Evolutionary conservation across 1,140 invertebrate genomes (phyloP).

Genomic region (Drosophila ambigua): DNA sequence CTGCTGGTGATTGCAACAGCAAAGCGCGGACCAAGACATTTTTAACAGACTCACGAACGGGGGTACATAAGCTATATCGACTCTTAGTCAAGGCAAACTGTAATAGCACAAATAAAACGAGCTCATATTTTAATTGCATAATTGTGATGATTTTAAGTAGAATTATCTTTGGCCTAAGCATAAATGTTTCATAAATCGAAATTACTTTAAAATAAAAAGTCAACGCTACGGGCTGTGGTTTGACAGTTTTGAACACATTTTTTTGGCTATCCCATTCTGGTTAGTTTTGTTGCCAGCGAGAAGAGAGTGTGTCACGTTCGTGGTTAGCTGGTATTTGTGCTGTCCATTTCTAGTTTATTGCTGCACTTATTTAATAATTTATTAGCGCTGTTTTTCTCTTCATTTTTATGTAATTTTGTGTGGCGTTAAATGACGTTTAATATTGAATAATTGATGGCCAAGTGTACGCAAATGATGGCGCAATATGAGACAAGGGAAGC

Average conservation of each 20-base stretch:
- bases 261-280: no score
- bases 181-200: no score
- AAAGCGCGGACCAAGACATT: conserved; percentile 37
- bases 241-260: no score
- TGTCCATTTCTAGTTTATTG: conserved; percentile 46
- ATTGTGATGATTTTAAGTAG: no score
- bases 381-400: conserved; percentile 54
- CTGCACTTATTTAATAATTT: conserved; percentile 74
- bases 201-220: no score
- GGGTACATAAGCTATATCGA: conserved; percentile 12
- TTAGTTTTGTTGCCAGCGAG: no score
- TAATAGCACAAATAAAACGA: no score
- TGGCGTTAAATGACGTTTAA: conserved; percentile 44
- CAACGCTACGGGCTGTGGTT: no score
- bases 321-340: background rate
- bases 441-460: conserved; percentile 75
- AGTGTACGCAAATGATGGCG: conserved; percentile 65
- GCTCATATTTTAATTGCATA: no score
- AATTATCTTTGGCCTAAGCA: no score
- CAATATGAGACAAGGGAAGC: conserved; percentile 40
- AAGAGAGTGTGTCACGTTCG: conserved; percentile 28
- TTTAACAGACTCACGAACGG: background rate
- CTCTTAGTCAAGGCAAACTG: background rate
- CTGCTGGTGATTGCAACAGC: conserved; percentile 32
- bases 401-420: conserved; percentile 66